Conservation (phyloP, 2,888 invertebrate species). For the Hedya salicella region DNA sequence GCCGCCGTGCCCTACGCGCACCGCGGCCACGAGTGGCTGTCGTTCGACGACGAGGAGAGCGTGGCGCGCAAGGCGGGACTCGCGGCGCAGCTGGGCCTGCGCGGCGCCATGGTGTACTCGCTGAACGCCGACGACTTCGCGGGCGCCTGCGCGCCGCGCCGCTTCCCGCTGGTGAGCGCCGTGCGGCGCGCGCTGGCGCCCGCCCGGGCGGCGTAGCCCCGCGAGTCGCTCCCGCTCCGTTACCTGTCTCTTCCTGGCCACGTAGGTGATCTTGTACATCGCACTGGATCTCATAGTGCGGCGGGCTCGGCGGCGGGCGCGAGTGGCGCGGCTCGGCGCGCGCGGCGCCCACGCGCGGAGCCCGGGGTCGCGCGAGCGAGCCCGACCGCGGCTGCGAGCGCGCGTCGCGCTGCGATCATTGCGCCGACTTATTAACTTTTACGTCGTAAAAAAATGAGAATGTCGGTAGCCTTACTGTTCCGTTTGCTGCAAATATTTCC, state of each 20-base stretch:
- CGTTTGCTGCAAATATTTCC: slow-evolving; percentile 65
- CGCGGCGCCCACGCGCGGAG: slow-evolving; percentile 45
- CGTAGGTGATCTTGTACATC: slow-evolving; percentile 82
- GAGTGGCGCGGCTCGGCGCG: slow-evolving; percentile 19
- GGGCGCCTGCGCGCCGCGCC: slow-evolving; percentile 77
- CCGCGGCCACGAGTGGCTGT: slow-evolving; percentile 90
- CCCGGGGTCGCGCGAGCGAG: slow-evolving; percentile 49
- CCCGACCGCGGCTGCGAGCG: slow-evolving; percentile 68
- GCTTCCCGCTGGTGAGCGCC: slow-evolving; percentile 56
- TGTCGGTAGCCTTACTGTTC: slow-evolving; percentile 62
- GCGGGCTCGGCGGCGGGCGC: not conserved
- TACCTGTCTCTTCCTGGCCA: slow-evolving; percentile 77
- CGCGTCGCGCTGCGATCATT: slow-evolving; percentile 63
- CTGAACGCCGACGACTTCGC: slow-evolving; percentile 92
- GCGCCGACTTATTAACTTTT: slow-evolving; percentile 72
- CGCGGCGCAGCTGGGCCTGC: slow-evolving; percentile 86
- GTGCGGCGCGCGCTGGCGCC: slow-evolving; percentile 14
- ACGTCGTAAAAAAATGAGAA: slow-evolving; percentile 71
- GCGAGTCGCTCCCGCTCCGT: slow-evolving; percentile 3
- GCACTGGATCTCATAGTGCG: slow-evolving; percentile 74
- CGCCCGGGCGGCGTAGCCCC: not conserved
- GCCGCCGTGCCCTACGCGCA: slow-evolving; percentile 92
- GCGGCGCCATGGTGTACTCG: slow-evolving; percentile 94
- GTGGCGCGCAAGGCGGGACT: slow-evolving; percentile 88
- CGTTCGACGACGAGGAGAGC: slow-evolving; percentile 91